Evolutionary conservation across 2,888 invertebrate species (phyloP).

Genomic region (Lamproptera curius): DNA sequence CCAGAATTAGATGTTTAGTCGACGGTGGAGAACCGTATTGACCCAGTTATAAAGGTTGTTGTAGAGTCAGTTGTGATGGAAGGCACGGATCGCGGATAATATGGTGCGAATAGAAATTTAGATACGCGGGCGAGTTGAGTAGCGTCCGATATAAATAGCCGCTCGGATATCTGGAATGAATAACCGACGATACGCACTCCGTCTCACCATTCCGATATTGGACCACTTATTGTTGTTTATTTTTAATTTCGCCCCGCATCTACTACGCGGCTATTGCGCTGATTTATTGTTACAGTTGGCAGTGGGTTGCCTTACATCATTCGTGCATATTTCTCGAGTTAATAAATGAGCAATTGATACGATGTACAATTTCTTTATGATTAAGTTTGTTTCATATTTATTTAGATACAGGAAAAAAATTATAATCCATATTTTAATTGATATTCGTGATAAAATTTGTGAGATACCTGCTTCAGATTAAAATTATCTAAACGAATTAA

Average conservation of each 20-base stretch:
- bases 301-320: background rate
- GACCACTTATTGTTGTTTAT: conserved; percentile 15
- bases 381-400: no score
- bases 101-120: conserved; percentile 18
- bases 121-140: conserved; percentile 12
- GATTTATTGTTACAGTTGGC: conserved; percentile 3
- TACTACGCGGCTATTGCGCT: background rate
- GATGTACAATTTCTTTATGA: no score
- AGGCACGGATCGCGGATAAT: conserved; percentile 22
- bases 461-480: no score
- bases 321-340: background rate
- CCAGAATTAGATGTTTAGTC: conserved; percentile 62
- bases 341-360: background rate
- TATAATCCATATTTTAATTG: no score
- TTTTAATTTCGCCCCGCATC: conserved; percentile 6
- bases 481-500: no score
- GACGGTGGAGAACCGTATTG: conserved; percentile 36
- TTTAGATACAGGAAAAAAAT: no score
- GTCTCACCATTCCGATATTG: conserved; percentile 3
- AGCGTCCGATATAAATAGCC: conserved; percentile 13
- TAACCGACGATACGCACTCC: conserved; percentile 6
- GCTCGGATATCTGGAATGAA: conserved; percentile 6
- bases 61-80: conserved; percentile 26
- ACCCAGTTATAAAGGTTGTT: conserved; percentile 45
- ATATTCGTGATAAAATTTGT: no score